Evolutionary conservation across 2,113 vertebrate species (phyloP).

Genomic region (Rafetus swinhoei): DNA sequence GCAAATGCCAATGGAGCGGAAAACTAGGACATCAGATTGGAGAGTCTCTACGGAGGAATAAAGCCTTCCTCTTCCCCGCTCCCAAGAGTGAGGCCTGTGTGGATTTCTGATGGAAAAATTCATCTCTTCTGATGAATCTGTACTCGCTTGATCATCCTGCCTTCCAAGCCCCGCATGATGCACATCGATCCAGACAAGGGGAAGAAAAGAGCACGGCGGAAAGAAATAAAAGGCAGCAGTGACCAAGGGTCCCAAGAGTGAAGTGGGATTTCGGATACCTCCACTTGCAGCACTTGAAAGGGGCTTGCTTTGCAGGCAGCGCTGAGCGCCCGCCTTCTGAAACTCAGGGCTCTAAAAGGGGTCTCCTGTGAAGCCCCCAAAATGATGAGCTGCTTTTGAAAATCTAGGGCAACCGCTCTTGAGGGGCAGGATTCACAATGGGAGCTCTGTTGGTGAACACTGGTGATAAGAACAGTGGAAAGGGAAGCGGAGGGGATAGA

Average conservation of each 20-base stretch:
- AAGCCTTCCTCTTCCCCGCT: conserved; percentile 38
- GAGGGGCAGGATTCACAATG: neutral
- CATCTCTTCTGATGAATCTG: conserved; percentile 60
- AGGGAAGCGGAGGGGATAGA: neutral
- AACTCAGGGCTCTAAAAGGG: neutral
- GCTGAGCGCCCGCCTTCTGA: conserved; percentile 30
- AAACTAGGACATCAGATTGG: neutral
- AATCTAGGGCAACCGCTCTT: neutral
- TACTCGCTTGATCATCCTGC: conserved; percentile 58
- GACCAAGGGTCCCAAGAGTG: conserved; percentile 22
- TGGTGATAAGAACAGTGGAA: neutral
- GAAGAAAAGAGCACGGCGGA: conserved; percentile 38
- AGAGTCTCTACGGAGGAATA: conserved; percentile 41
- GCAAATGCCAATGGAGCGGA: neutral
- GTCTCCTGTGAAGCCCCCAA: neutral
- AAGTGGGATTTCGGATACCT: neutral
- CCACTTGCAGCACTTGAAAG: conserved; percentile 18
- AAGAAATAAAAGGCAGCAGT: neutral
- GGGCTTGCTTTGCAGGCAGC: neutral
- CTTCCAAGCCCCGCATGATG: conserved; percentile 41
- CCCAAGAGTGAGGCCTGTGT: neutral
- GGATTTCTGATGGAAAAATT: conserved; percentile 41
- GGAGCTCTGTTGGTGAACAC: neutral
- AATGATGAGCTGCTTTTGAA: conserved; percentile 10
- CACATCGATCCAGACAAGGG: conserved; percentile 7